These are phyloP conservation scores for Hermetia illucens DNA, from an alignment of 1,140 invertebrate species.

Conservation along the genomic window DNA sequence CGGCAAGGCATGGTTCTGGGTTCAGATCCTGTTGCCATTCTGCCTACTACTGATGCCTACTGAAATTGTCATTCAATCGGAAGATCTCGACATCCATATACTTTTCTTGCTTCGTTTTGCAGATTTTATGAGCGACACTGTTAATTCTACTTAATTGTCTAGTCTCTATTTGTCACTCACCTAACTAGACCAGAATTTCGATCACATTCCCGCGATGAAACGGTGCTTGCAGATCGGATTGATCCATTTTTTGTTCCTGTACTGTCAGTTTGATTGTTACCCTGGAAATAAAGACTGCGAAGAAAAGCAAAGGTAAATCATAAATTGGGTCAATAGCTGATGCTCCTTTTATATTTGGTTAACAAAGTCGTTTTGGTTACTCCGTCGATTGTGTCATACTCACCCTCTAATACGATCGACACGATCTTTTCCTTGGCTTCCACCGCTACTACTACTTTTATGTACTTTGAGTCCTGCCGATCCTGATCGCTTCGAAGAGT, in stretches of 20 bases:
- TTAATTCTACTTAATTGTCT: no score
- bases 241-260: conserved; percentile 23
- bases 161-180: conserved; percentile 12
- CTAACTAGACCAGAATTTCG: conserved; percentile 22
- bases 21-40: no score
- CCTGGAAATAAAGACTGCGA: conserved; percentile 28
- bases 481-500: conserved; percentile 24
- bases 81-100: no score
- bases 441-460: conserved; percentile 27
- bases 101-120: no score
- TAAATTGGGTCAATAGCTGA: not conserved
- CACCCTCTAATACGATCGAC: conserved; percentile 20
- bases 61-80: no score
- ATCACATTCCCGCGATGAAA: conserved; percentile 26
- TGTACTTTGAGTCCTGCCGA: conserved; percentile 26
- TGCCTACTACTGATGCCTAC: no score
- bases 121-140: no score
- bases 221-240: conserved; percentile 27
- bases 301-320: conserved; percentile 6
- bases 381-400: conserved; percentile 8
- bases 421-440: conserved; percentile 12
- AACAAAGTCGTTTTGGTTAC: conserved; percentile 4
- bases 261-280: conserved; percentile 23
- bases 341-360: conserved; percentile 1
- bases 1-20: no score